A percentile compares a stretch with the other conserved stretches of the same genome.
Conservation (phyloP, 1,140 invertebrate species). For the Helicoverpa armigera region DNA sequence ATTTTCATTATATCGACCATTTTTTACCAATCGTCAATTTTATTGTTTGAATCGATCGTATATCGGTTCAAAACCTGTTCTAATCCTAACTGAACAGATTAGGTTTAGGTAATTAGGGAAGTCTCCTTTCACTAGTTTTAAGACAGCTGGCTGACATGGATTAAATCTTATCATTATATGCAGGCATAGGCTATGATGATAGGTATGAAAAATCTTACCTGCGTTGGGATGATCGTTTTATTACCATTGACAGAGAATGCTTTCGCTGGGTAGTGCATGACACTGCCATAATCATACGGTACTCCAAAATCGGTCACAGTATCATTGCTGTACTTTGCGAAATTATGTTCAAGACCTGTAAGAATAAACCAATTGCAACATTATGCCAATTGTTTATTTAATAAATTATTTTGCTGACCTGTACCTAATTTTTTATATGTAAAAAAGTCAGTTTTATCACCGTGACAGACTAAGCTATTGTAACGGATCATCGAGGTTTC, state of each 20-base stretch:
- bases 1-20: too few species aligned
- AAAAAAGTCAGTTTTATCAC: not conserved
- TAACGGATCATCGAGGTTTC: not conserved
- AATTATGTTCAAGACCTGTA: constrained; percentile 89
- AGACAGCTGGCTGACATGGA: too few species aligned
- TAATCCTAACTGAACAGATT: too few species aligned
- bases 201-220: constrained; percentile 75
- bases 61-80: too few species aligned
- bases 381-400: constrained; percentile 10
- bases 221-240: constrained; percentile 88
- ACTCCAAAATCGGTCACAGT: constrained; percentile 89
- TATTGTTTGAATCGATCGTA: too few species aligned
- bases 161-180: too few species aligned
- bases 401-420: not conserved
- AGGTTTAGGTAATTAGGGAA: too few species aligned
- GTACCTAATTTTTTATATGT: constrained; percentile 9
- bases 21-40: too few species aligned
- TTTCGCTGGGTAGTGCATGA: constrained; percentile 91
- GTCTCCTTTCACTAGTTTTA: too few species aligned
- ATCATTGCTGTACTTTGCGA: constrained; percentile 89
- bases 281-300: constrained; percentile 90
- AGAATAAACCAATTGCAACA: constrained; percentile 37
- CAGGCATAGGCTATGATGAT: too few species aligned
- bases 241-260: constrained; percentile 90
- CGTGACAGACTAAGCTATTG: not conserved